Evolutionary conservation across 2,888 invertebrate species (phyloP).

Genomic region (Frankliniella intonsa): DNA sequence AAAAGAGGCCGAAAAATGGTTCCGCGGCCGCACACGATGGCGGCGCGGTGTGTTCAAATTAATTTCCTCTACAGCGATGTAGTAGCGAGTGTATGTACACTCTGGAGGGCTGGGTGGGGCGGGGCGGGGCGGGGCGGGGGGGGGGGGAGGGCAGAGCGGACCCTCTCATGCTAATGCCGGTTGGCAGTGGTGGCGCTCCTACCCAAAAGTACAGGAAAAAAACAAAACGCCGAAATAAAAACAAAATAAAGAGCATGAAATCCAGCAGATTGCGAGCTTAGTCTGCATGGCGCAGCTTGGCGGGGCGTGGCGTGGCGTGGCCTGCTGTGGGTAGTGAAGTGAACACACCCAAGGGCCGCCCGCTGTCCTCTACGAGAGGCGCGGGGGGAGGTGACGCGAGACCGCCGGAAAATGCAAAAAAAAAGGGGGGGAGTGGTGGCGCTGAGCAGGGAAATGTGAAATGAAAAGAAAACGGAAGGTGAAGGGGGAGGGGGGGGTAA

Average conservation of each 20-base stretch:
- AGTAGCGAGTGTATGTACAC: too few species aligned
- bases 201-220: too few species aligned
- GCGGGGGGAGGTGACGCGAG: neutral
- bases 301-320: neutral
- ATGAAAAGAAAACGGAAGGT: neutral
- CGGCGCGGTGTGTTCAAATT: too few species aligned
- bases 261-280: conserved; percentile 10
- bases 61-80: too few species aligned
- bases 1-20: too few species aligned
- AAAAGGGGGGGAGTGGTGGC: neutral
- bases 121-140: too few species aligned
- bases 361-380: neutral
- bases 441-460: neutral
- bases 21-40: too few species aligned
- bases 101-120: too few species aligned
- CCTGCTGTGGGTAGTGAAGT: neutral
- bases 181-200: too few species aligned
- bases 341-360: conserved; percentile 4
- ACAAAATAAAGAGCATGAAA: neutral
- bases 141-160: too few species aligned
- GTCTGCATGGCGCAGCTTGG: neutral
- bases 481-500: neutral
- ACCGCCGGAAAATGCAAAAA: neutral
- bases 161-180: too few species aligned
- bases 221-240: neutral